Conservation (phyloP, 2,797 vertebrate species). For the Muscicapa comitata region DNA sequence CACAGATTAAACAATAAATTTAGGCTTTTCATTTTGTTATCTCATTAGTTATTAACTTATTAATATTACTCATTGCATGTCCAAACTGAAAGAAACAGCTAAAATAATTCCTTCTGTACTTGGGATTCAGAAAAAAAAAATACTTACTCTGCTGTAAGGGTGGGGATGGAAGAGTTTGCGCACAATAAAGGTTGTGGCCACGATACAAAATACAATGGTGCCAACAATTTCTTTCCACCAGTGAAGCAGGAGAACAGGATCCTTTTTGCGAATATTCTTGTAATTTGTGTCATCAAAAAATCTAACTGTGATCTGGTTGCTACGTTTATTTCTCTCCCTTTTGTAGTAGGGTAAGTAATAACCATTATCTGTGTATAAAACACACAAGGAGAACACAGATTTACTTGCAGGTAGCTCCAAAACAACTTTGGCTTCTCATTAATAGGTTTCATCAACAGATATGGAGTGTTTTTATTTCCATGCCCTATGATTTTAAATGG, state of each 20-base stretch:
- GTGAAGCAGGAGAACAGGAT: slow-evolving; percentile 91
- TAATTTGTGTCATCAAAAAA: slow-evolving; percentile 71
- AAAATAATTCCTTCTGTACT: background rate
- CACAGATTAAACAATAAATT: background rate
- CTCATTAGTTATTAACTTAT: background rate
- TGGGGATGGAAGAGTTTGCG: slow-evolving; percentile 93
- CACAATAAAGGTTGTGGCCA: slow-evolving; percentile 91
- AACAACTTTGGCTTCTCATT: background rate
- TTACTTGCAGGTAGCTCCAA: background rate
- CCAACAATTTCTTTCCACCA: slow-evolving; percentile 98
- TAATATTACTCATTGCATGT: background rate
- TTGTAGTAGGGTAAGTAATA: slow-evolving; percentile 92
- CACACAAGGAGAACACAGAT: background rate
- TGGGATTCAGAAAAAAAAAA: background rate
- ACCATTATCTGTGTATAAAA: slow-evolving; percentile 85
- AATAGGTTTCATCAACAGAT: background rate
- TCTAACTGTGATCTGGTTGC: slow-evolving; percentile 85
- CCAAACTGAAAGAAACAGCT: background rate
- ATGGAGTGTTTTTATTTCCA: background rate
- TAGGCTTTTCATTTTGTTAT: background rate
- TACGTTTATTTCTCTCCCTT: slow-evolving; percentile 84
- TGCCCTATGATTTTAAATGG: background rate
- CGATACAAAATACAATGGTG: slow-evolving; percentile 93
- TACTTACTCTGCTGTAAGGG: slow-evolving; percentile 77
- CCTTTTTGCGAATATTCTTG: slow-evolving; percentile 84